Conservation (phyloP, 37 sponge, comb jelly and placozoan genomes). For the Agelas oroides region DNA sequence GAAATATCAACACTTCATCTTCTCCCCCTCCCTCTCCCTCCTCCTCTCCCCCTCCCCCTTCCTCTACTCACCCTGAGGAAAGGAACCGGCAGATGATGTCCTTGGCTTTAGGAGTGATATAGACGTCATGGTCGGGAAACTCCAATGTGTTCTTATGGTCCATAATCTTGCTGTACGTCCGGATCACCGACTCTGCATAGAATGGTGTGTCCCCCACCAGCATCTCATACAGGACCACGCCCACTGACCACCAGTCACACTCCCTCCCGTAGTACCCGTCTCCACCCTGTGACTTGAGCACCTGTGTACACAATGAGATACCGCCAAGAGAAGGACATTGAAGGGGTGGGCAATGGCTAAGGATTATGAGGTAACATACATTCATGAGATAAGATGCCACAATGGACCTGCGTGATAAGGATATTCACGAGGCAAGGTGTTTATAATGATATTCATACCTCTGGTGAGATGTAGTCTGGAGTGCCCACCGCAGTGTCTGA, state of each 20-base stretch:
- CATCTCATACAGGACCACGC: conserved; percentile 97
- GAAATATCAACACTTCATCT: too few relatives aligned
- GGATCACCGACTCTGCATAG: conserved; percentile 93
- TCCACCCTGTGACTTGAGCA: conserved; percentile 91
- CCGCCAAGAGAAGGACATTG: too few relatives aligned
- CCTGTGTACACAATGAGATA: conserved; percentile 7
- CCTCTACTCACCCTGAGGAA: conserved; percentile 81
- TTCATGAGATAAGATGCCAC: neutral
- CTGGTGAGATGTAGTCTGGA: conserved; percentile 99
- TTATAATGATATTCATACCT: conserved; percentile 44
- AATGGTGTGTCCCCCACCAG: conserved; percentile 91
- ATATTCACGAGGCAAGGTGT: neutral
- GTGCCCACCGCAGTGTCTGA: conserved; percentile 98
- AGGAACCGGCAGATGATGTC: conserved; percentile 82
- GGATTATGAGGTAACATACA: too few relatives aligned
- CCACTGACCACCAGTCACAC: conserved; percentile 99
- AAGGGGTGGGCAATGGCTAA: too few relatives aligned
- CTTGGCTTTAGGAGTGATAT: conserved; percentile 63
- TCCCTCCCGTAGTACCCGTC: conserved; percentile 93
- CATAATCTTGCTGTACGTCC: conserved; percentile 97
- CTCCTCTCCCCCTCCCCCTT: too few relatives aligned
- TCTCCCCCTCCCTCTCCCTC: too few relatives aligned
- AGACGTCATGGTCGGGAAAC: conserved; percentile 75
- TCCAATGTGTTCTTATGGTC: conserved; percentile 82
- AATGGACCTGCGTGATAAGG: neutral